Percentiles rank a stretch among this genome's conserved stretches.
Evolutionary conservation across 1,140 invertebrate species (phyloP).

Genomic region (Brachionus calyciflorus): DNA sequence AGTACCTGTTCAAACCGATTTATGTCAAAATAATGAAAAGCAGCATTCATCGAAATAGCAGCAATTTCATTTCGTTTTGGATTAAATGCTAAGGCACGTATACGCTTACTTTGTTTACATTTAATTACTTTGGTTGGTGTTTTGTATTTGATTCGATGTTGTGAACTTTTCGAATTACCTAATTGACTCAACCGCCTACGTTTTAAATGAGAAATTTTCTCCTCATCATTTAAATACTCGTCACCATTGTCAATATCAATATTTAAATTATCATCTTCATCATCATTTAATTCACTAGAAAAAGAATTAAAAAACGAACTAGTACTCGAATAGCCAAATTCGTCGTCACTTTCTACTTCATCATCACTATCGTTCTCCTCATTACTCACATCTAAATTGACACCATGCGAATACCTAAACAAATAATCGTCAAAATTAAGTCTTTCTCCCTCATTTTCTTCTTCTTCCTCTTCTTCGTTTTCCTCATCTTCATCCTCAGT

Average conservation of each 20-base stretch:
- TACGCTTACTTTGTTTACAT: constrained; percentile 71
- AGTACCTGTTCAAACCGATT: constrained; percentile 76
- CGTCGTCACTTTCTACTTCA: constrained; percentile 48
- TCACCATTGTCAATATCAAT: too few species aligned
- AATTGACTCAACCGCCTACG: background rate
- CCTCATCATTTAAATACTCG: constrained; percentile 50
- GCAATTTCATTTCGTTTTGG: constrained; percentile 71
- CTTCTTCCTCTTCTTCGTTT: background rate
- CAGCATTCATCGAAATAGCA: constrained; percentile 84
- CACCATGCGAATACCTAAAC: background rate
- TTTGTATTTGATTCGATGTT: constrained; percentile 58
- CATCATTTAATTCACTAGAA: constrained; percentile 39
- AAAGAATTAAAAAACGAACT: constrained; percentile 34
- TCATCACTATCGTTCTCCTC: constrained; percentile 29
- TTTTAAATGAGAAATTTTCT: background rate
- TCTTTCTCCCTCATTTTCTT: background rate
- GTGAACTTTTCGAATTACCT: background rate
- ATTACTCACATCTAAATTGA: background rate
- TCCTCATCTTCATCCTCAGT: constrained; percentile 36
- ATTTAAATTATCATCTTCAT: too few species aligned
- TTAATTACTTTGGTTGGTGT: constrained; percentile 72
- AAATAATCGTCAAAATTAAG: constrained; percentile 2
- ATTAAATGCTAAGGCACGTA: constrained; percentile 83
- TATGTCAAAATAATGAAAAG: constrained; percentile 84
- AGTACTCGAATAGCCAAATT: constrained; percentile 46